Percentiles rank a stretch among this genome's conserved stretches.
Evolutionary conservation across 2,113 vertebrate species (phyloP).

Genomic region (Passer montanus): DNA sequence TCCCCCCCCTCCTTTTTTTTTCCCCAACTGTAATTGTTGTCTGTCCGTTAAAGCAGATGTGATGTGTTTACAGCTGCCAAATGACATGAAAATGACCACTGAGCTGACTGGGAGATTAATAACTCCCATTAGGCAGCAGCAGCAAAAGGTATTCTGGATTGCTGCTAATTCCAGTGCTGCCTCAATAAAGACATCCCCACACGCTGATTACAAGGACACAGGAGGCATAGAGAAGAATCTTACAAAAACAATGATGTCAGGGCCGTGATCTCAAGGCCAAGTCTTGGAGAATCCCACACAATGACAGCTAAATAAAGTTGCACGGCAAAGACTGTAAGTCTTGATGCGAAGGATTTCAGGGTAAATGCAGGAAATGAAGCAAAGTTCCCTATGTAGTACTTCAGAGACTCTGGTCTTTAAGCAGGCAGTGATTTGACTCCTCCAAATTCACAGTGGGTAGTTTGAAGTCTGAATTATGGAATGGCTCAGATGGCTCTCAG

Average conservation of each 20-base stretch:
- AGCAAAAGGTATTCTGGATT: background rate
- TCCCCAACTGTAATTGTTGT: background rate
- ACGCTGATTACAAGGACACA: background rate
- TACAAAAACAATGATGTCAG: background rate
- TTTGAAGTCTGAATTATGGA: background rate
- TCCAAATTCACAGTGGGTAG: background rate
- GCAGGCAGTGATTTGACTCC: background rate
- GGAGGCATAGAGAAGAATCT: background rate
- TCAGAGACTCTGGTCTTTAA: background rate
- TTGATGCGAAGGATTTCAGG: background rate
- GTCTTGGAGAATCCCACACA: background rate
- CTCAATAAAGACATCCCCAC: background rate
- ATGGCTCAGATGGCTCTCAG: background rate
- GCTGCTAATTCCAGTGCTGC: background rate
- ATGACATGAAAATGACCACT: background rate
- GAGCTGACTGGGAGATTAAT: background rate
- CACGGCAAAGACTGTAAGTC: background rate
- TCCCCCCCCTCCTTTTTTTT: accelerated
- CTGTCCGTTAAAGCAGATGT: background rate
- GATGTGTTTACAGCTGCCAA: background rate
- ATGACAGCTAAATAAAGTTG: background rate
- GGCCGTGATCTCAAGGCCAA: background rate
- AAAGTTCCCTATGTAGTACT: background rate
- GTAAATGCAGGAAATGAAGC: background rate
- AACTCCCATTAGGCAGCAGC: background rate